phyloP scores from a whole-genome alignment of 2,797 vertebrate species.

The Onychomys torridus region DNA sequence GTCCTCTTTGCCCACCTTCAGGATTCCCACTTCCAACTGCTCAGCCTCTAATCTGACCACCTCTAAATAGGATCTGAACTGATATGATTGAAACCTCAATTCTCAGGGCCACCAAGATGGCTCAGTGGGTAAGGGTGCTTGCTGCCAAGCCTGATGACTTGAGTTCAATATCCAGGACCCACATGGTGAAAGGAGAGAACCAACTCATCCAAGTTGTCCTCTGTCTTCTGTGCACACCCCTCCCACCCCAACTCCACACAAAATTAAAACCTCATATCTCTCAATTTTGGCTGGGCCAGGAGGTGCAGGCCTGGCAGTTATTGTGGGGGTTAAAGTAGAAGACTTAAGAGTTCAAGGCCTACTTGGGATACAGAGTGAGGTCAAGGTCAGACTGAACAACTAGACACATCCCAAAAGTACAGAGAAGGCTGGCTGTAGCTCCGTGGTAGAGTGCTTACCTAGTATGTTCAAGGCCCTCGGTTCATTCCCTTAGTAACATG shows the following conservation, averaged over 20 bases:
- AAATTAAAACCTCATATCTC: background rate
- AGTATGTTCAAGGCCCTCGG: background rate
- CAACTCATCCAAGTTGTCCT: background rate
- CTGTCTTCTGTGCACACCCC: background rate
- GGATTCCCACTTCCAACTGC: background rate
- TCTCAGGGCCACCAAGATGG: background rate
- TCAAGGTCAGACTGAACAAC: background rate
- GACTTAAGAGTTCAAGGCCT: background rate
- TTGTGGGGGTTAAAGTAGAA: background rate
- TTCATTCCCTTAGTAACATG: background rate
- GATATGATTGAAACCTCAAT: background rate
- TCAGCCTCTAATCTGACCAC: background rate
- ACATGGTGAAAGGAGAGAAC: background rate
- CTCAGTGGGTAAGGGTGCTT: background rate
- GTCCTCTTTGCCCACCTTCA: background rate
- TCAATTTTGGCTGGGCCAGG: background rate
- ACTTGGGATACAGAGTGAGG: background rate
- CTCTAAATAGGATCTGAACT: background rate
- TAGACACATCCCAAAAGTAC: background rate
- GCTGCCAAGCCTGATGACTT: background rate
- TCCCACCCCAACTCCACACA: background rate
- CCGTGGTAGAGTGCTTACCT: background rate
- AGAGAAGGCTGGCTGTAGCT: background rate
- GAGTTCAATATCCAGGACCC: background rate
- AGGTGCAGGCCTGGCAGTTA: background rate